A percentile compares a stretch with the other conserved stretches of the same genome.
phyloP scores from a whole-genome alignment of 2,888 invertebrate species.

The Quadroppia sp. region DNA sequence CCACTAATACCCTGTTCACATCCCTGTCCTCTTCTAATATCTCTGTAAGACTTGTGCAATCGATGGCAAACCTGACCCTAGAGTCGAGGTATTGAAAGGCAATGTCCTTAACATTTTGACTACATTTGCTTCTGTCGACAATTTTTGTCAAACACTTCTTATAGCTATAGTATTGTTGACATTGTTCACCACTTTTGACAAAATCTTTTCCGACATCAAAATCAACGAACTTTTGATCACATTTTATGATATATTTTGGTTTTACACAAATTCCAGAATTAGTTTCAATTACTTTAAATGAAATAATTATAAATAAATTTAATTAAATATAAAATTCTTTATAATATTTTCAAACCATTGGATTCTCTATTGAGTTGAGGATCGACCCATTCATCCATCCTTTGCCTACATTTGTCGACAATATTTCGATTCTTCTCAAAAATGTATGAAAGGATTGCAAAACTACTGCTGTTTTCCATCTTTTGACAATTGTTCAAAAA shows the following conservation, averaged over 20 bases:
- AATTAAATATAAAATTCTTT: background rate
- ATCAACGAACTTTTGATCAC: conserved; percentile 1
- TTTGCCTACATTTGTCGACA: conserved; percentile 9
- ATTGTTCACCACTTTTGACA: background rate
- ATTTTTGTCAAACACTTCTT: background rate
- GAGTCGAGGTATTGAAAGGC: background rate
- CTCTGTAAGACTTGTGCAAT: background rate
- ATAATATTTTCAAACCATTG: background rate
- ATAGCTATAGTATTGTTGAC: background rate
- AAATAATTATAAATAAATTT: background rate
- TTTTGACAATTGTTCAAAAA: conserved; percentile 6
- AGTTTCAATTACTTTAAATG: background rate
- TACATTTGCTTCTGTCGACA: background rate
- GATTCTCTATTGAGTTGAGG: background rate
- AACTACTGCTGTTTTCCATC: conserved; percentile 3
- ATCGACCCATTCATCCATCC: background rate
- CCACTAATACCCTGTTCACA: background rate
- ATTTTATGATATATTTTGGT: background rate
- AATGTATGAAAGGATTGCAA: conserved; percentile 10
- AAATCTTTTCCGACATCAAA: conserved; percentile 23
- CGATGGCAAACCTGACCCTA: background rate
- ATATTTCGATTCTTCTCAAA: conserved; percentile 21
- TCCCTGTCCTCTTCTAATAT: background rate
- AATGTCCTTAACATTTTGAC: background rate
- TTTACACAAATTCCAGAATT: conserved; percentile 6